phyloP scores from a whole-genome alignment of 2,888 invertebrate genomes.

The Xylophagus ater region DNA sequence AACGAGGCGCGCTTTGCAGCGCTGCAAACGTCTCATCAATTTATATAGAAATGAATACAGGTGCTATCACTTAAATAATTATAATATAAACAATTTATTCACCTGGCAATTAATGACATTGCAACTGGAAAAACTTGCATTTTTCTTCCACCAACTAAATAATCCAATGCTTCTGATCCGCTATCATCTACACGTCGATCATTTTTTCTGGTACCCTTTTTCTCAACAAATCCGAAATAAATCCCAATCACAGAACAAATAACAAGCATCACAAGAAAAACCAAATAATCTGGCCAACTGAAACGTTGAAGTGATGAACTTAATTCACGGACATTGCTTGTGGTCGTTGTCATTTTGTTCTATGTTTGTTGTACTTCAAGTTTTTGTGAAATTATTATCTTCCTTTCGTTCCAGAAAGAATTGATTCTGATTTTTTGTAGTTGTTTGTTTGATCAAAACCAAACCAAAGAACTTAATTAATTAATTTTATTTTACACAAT shows the following conservation, averaged over 20 bases:
- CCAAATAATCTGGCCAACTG: slow-evolving; percentile 62
- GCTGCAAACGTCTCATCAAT: no score
- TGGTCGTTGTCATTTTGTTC: no score
- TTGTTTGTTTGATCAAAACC: no score
- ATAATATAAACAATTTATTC: slow-evolving; percentile 18
- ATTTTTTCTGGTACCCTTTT: slow-evolving; percentile 28
- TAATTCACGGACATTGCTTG: slow-evolving; percentile 35
- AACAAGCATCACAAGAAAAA: slow-evolving; percentile 66
- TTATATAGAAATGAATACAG: no score
- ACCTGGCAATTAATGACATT: slow-evolving; percentile 78
- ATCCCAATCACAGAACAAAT: slow-evolving; percentile 67
- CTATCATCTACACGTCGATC: slow-evolving; percentile 23
- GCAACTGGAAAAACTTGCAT: slow-evolving; percentile 75
- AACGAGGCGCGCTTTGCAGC: no score
- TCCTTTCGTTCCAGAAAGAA: no score
- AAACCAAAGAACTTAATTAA: no score
- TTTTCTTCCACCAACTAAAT: slow-evolving; percentile 68
- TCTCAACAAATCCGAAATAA: slow-evolving; percentile 68
- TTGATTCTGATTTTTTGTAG: no score
- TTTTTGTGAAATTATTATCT: no score
- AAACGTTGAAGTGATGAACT: slow-evolving; percentile 50
- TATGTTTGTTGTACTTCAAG: no score
- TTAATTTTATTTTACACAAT: no score
- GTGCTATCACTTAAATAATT: no score
- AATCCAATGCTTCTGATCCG: slow-evolving; percentile 46